Base-by-base conservation (phyloP, 53 echinoderm and acorn worm species). In the Henricia sp. region DNA sequence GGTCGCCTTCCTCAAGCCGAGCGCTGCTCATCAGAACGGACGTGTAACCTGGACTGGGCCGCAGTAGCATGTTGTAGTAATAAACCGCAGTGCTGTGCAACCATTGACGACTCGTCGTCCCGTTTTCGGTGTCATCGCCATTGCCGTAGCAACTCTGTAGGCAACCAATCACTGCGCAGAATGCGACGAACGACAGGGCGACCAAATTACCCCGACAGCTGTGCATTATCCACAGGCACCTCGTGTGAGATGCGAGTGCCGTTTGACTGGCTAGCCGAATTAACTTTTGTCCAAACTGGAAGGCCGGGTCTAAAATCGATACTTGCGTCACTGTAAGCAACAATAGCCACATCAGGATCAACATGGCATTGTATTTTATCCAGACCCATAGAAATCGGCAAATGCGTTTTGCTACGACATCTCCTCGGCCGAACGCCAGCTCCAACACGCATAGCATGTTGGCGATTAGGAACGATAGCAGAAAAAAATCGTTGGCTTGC, bases 401-500 rank as follows among this genome's bases (percentile, higher is more conserved):
- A n/a, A 94, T 46, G n/a, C 92, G 50, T 84, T 93, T 97, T 14
- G 92, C 92, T 32, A 94, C 39, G 27, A 84, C 65, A 25, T 92
- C 92, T 16, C 94, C 93, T 3, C 85, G 87, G 4, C 77, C 86
- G 36, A 97, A 26, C 43, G 88, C 92, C 24, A 97, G 72, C 43
- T 94, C 97, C 56, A 97, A 75, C 36, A 90, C 62, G 65, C 97
- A 97, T 17, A 97, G 68, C 64, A 89, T 56, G 77, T 97, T 97
- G 30, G 92, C 90, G 2, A 84, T 50, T 5, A 84, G 39, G 51
- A 97, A 93, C 35, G 92, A 84, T 24, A 86, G 65, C 66, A 90
- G 63, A 68, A 94, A 94, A 34, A 89, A 74, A 63, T 97, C 97
- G 54, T 97, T 97, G 40, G 90, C 88, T 68, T 97, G 94, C n/a